Evolutionary conservation across 2,888 invertebrate species (phyloP).

Genomic region (Phorcus lineatus): DNA sequence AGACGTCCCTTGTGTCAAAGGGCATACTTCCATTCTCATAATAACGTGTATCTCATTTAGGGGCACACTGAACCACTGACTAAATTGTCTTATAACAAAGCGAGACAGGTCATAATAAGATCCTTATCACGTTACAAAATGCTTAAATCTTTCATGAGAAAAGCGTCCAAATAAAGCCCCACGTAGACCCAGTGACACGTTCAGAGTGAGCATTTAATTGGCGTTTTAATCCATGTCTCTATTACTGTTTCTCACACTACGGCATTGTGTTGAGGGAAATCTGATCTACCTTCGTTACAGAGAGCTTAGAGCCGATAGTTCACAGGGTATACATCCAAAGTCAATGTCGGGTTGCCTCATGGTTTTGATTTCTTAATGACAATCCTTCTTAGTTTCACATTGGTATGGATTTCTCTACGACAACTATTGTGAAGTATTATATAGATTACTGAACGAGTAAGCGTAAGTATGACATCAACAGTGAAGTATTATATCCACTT

Average conservation of each 20-base stretch:
- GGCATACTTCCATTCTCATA: too few relatives aligned
- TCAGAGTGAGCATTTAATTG: not conserved
- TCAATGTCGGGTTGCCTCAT: not conserved
- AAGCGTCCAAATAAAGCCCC: not conserved
- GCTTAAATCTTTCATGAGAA: not conserved
- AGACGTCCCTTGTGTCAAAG: too few relatives aligned
- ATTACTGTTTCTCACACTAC: not conserved
- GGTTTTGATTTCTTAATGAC: not conserved
- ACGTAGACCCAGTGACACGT: not conserved
- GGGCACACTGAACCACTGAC: too few relatives aligned
- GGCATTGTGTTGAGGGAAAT: not conserved
- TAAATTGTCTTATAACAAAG: not conserved
- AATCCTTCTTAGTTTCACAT: too few relatives aligned
- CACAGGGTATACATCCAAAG: not conserved
- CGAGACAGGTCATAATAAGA: not conserved
- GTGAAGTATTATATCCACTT: too few relatives aligned
- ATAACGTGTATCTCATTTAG: too few relatives aligned
- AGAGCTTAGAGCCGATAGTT: not conserved
- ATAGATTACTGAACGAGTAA: too few relatives aligned
- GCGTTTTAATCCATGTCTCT: conserved; percentile 1
- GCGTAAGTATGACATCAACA: too few relatives aligned
- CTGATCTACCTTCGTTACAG: not conserved
- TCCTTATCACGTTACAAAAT: not conserved
- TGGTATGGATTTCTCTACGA: too few relatives aligned
- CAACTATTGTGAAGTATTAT: too few relatives aligned